A percentile compares a stretch with the other conserved stretches of the same genome.
These are phyloP conservation scores for Emys orbicularis DNA, from an alignment of 2,797 vertebrate genomes.

Conservation along the genomic window DNA sequence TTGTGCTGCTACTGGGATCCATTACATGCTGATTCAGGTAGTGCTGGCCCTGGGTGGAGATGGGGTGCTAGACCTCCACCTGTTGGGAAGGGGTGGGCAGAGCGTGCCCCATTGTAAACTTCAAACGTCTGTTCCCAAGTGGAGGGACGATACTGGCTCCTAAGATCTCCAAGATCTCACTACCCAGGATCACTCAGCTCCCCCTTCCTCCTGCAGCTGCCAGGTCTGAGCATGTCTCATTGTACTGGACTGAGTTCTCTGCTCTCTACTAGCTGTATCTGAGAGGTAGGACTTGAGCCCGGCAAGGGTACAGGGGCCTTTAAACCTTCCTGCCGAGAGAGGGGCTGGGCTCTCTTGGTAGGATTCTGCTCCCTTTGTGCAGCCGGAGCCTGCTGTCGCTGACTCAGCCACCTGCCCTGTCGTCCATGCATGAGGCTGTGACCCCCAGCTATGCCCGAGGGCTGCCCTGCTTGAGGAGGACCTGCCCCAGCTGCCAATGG, in stretches of 20 bases:
- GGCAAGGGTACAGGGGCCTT: background rate
- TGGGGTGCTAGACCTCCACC: background rate
- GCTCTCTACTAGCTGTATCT: no score
- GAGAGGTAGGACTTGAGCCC: background rate
- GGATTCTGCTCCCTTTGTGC: background rate
- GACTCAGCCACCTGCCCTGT: background rate
- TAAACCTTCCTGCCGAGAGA: background rate
- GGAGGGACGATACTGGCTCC: background rate
- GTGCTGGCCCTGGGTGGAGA: background rate
- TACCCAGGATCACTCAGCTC: background rate
- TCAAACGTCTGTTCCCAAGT: background rate
- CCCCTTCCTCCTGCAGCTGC: background rate
- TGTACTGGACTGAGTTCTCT: background rate
- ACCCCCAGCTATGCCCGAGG: no score
- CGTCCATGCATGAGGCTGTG: no score
- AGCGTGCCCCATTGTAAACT: background rate
- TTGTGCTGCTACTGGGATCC: background rate
- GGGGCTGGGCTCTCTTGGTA: background rate
- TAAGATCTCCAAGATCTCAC: background rate
- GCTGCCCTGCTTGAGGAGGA: no score
- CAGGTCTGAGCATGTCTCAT: background rate
- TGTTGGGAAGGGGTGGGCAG: background rate
- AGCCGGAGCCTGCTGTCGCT: background rate
- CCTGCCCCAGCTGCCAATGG: background rate
- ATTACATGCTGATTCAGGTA: background rate